Conservation (phyloP, 1,140 invertebrate species). For the Drosophila sucinea region DNA sequence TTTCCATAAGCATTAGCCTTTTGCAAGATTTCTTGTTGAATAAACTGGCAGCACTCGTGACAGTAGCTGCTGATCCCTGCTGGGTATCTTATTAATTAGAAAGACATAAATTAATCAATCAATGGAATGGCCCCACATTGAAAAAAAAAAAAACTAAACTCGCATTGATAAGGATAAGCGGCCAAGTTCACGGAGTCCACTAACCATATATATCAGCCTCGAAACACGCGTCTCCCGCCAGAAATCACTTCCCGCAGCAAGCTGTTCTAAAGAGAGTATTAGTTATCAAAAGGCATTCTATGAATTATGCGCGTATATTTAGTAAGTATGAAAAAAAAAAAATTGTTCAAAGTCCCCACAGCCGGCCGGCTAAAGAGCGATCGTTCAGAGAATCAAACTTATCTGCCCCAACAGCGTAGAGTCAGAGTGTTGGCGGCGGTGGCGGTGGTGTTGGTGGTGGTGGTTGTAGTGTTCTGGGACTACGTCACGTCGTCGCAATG, state of each 20-base stretch:
- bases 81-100: conserved; percentile 42
- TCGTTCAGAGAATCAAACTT: conserved; percentile 44
- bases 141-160: background rate
- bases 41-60: background rate
- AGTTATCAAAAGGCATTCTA: conserved; percentile 49
- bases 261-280: conserved; percentile 1
- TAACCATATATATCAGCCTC: conserved; percentile 3
- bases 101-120: conserved; percentile 62
- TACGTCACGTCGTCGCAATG: conserved; percentile 56
- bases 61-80: conserved; percentile 1
- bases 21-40: conserved; percentile 24
- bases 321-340: background rate
- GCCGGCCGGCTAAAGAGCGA: conserved; percentile 55
- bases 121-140: conserved; percentile 11
- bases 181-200: conserved; percentile 55
- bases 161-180: conserved; percentile 36
- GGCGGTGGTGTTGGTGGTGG: too few relatives aligned
- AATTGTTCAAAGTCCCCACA: conserved; percentile 63
- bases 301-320: conserved; percentile 30
- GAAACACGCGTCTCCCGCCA: conserved; percentile 25
- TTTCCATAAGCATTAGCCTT: conserved; percentile 33
- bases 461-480: conserved; percentile 4
- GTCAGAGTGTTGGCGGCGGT: background rate
- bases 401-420: conserved; percentile 44
- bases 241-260: conserved; percentile 29